Conservation (phyloP, 2,888 invertebrate species). For the Drosophila koepferae region DNA sequence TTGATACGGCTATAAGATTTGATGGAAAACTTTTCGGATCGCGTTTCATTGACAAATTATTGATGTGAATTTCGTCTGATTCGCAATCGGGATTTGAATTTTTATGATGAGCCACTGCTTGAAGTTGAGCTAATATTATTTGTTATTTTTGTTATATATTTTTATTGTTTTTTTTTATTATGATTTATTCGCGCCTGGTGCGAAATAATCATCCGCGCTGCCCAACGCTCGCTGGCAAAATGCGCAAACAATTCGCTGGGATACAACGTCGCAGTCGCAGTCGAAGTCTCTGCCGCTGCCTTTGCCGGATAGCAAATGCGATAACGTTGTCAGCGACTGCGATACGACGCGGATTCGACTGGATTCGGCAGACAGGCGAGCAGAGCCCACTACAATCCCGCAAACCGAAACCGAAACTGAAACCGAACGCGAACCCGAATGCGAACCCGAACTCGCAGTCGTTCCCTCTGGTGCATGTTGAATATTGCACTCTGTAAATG, state of each 20-base stretch:
- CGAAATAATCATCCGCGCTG: slow-evolving; percentile 74
- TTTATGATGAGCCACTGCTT: slow-evolving; percentile 19
- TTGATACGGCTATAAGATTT: slow-evolving; percentile 38
- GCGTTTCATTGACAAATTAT: slow-evolving; percentile 62
- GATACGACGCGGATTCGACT: slow-evolving; percentile 58
- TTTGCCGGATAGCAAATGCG: slow-evolving; percentile 22
- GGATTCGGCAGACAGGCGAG: slow-evolving; percentile 49
- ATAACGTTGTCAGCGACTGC: slow-evolving; percentile 26
- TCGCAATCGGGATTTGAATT: slow-evolving; percentile 29
- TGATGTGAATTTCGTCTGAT: slow-evolving; percentile 32
- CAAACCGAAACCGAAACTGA: not conserved
- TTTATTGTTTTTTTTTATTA: slow-evolving; percentile 18
- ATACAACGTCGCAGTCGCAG: slow-evolving; percentile 37
- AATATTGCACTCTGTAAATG: slow-evolving; percentile 20
- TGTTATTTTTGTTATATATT: slow-evolving; percentile 4
- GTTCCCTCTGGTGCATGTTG: slow-evolving; percentile 35
- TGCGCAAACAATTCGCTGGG: slow-evolving; percentile 72
- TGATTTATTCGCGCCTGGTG: slow-evolving; percentile 51
- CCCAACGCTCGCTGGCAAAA: slow-evolving; percentile 78
- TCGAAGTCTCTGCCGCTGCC: not conserved
- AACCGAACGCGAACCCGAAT: not conserved
- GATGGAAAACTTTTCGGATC: slow-evolving; percentile 69
- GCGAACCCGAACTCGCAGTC: not conserved
- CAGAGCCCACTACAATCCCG: slow-evolving; percentile 21
- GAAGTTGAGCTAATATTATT: slow-evolving; percentile 20